phyloP scores from a whole-genome alignment of 2,113 vertebrate species.

The Leucosticte australis region DNA sequence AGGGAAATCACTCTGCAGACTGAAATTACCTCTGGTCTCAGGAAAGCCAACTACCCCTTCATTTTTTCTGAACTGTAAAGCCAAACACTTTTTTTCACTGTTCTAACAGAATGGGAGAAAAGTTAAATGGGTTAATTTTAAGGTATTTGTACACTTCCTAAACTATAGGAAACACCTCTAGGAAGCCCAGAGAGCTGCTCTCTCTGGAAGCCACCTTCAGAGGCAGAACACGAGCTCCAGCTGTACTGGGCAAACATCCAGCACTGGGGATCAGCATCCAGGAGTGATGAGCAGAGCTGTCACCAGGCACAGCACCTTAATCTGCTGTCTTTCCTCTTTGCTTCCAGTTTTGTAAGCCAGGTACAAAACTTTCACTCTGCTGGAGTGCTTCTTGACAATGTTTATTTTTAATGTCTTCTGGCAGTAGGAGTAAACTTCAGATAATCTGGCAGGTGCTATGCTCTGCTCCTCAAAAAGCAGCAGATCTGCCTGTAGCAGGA shows the following conservation, averaged over 20 bases:
- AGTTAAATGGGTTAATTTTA: not conserved
- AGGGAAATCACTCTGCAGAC: not conserved
- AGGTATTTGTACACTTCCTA: not conserved
- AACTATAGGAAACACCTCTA: not conserved
- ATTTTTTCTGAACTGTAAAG: not conserved
- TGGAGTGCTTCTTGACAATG: not conserved
- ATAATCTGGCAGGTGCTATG: not conserved
- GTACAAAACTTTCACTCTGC: not conserved
- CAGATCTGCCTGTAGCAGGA: not conserved
- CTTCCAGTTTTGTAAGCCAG: not conserved
- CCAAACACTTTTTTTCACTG: not conserved
- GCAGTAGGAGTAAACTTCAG: not conserved
- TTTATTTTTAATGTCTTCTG: slow-evolving; percentile 10
- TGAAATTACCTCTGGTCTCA: not conserved
- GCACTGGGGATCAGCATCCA: not conserved
- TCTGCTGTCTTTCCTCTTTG: not conserved
- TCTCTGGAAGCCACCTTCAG: not conserved
- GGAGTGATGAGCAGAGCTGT: not conserved
- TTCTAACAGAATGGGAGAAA: not conserved
- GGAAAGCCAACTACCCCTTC: not conserved
- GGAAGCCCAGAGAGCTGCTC: not conserved
- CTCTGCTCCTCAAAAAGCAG: not conserved
- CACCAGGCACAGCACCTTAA: slow-evolving; percentile 4
- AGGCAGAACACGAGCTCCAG: not conserved
- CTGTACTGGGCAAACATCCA: not conserved